A percentile compares a stretch with the other conserved stretches of the same genome.
phyloP scores from a whole-genome alignment of 1,140 invertebrate species.

The Periplaneta americana region DNA sequence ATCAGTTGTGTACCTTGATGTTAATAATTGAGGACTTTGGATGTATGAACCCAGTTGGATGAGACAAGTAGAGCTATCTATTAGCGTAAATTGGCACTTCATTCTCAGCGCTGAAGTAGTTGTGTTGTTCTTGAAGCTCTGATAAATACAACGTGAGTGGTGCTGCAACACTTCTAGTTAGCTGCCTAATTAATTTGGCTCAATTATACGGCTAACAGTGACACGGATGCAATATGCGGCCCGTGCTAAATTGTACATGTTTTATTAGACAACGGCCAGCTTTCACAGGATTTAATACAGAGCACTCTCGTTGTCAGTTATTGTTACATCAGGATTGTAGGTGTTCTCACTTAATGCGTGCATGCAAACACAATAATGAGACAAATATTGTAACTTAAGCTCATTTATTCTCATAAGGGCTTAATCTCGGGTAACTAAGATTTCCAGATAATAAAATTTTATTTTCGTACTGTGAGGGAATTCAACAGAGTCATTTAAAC shows the following conservation, averaged over 20 bases:
- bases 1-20: background rate
- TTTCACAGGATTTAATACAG: no score
- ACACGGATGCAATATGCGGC: background rate
- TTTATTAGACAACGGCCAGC: no score
- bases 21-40: background rate
- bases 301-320: no score
- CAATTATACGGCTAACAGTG: background rate
- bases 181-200: background rate
- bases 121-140: background rate
- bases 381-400: no score
- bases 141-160: background rate
- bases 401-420: no score
- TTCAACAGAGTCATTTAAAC: no score
- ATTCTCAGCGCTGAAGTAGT: background rate
- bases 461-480: no score
- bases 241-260: background rate
- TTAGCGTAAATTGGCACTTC: background rate
- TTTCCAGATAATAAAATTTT: no score
- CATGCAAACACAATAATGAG: no score
- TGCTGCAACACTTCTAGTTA: background rate
- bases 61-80: background rate
- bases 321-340: no score
- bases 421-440: no score
- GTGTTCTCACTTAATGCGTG: no score
- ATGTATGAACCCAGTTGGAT: background rate